Evolutionary conservation across 2,888 invertebrate species (phyloP), one percentile per base, ranked within the genome.

Genomic region (Nomada ruficornis): DNA sequence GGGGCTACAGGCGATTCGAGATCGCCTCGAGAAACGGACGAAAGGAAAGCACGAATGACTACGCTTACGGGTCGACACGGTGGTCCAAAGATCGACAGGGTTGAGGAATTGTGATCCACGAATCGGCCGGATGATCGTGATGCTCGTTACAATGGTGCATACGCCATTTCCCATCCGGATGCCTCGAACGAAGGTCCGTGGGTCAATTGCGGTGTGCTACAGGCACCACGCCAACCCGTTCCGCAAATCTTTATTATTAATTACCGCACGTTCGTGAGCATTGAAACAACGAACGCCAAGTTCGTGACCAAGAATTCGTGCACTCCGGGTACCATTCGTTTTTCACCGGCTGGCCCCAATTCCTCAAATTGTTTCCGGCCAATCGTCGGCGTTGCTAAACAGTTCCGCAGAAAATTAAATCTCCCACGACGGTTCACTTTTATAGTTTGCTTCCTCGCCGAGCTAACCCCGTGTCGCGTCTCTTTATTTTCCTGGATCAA

Each of bases 231-330:
- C 73, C 80, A 73, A 67, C 18, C 55, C 15, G 36, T 42, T 60
- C 62, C 57, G 57, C 26, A 15, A 73, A 65, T 80, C 72, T 55
- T 75, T 75, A 81, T 81, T 73, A 78, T 55, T 75, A 77, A 83
- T 81, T 73, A 76, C 72, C 69, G 44, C 26, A 18, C 59, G 77
- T n/a, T 59, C 60, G n/a, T 44, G 69, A 62, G 55, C 52, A 52
- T 55, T 29, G 79, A 57, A 63, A 67, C 42, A 20, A 70, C 70
- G 23, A 59, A 44, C 59, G 9, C 11, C 26, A 68, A 71, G 71
- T 63, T 55, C 23, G 44, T 4, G n/a, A 71, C 80, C 71, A 75
- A 60, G 11, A 26, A 36, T 15, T 15, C n/a, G 52, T 23, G 36
- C 55, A 44, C 11, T 36, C 13, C 47, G 64, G 9, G 5, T 52